These are phyloP conservation scores for Phasianus colchicus DNA, from an alignment of 2,113 vertebrate species.

Conservation along the genomic window DNA sequence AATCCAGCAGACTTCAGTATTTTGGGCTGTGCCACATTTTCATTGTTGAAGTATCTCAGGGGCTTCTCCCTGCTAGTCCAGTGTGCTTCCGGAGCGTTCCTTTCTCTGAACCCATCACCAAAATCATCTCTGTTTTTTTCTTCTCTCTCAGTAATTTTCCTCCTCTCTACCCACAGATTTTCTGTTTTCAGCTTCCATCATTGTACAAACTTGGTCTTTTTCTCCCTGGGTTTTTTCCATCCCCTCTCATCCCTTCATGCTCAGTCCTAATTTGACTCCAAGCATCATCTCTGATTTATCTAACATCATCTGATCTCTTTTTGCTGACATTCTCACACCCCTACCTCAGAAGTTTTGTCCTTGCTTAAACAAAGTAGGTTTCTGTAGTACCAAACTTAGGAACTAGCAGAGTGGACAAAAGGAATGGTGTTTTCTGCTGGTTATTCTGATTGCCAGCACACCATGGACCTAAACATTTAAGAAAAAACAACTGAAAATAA, in stretches of 20 bases:
- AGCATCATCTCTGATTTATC: background rate
- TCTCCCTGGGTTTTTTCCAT: background rate
- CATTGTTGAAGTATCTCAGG: background rate
- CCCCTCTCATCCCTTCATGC: background rate
- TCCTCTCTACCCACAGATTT: background rate
- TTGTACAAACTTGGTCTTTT: background rate
- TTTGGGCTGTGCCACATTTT: background rate
- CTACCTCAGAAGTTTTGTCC: background rate
- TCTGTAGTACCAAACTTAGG: background rate
- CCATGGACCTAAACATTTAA: background rate
- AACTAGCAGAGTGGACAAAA: background rate
- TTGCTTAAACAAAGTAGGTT: background rate
- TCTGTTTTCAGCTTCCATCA: background rate
- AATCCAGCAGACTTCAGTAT: background rate
- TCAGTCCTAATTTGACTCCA: background rate
- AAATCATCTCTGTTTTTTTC: background rate
- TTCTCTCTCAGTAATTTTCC: background rate
- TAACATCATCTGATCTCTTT: background rate
- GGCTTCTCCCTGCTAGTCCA: background rate
- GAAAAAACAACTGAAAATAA: background rate
- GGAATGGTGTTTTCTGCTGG: background rate
- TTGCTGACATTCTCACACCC: background rate
- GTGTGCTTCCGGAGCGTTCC: background rate
- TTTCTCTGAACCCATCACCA: background rate
- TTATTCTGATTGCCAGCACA: background rate